A percentile compares a stretch with the other conserved stretches of the same genome.
Evolutionary conservation across 2,797 vertebrate genomes (phyloP).

Genomic region (Diglossa cyanea): DNA sequence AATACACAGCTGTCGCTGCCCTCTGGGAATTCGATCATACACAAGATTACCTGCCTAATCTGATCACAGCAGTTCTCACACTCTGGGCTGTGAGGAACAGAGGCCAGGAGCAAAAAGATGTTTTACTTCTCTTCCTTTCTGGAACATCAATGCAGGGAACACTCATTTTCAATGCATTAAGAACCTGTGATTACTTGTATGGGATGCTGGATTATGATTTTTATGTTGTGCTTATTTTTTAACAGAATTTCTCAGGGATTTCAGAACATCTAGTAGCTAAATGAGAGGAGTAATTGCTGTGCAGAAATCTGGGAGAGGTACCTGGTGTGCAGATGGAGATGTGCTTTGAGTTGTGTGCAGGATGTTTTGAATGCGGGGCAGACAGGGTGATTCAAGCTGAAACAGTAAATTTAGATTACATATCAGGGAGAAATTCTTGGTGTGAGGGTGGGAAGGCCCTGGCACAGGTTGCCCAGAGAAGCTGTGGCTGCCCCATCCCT

Average conservation of each 20-base stretch:
- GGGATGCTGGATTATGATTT: background rate
- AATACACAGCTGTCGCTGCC: background rate
- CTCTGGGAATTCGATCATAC: background rate
- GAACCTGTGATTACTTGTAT: background rate
- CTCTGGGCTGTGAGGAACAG: background rate
- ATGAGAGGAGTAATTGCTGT: background rate
- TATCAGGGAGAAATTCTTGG: background rate
- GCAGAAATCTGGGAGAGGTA: background rate
- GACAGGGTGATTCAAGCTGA: background rate
- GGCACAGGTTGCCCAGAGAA: background rate
- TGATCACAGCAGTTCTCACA: background rate
- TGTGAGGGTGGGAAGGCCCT: accelerated
- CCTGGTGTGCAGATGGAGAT: background rate
- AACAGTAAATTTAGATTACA: background rate
- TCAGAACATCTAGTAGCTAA: background rate
- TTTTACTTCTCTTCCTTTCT: background rate
- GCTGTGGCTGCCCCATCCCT: background rate
- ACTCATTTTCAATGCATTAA: background rate
- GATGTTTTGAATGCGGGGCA: background rate
- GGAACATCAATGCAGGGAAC: background rate
- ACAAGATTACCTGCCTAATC: background rate
- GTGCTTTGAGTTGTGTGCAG: background rate
- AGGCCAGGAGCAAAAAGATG: background rate
- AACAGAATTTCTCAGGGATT: background rate
- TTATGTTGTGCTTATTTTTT: background rate